Evolutionary conservation across 1,140 invertebrate species (phyloP), one percentile per base, ranked within the genome.

Genomic region (Limonius californicus): DNA sequence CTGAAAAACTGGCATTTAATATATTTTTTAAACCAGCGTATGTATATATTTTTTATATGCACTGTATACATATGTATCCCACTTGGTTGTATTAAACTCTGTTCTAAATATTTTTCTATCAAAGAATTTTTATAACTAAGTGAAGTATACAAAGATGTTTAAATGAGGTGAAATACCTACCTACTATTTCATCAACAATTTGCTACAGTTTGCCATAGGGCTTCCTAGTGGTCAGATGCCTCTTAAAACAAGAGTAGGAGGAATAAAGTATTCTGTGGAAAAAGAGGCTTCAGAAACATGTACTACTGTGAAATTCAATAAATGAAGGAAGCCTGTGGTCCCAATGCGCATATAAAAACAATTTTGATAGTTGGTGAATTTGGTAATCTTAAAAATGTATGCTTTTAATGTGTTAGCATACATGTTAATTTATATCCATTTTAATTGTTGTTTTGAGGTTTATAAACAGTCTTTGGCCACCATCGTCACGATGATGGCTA

Each of bases 401-500:
- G 71, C 72, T 30, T 64, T 27, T 54, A 39, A 30, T 8, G 9
- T 12, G 16, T 19, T n/a, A n/a, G n/a, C n/a, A n/a, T n/a, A n/a
- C n/a, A n/a, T n/a, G n/a, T n/a, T n/a, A 23, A 11, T n/a, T 12
- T 65, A 30, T 16, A 12, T 47, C 56, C 15, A 42, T 58, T 66
- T 54, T n/a, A n/a, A n/a, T n/a, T n/a, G n/a, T n/a, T 53, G 65
- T 32, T 70, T 71, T n/a, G 56, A 83, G 82, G 74, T 90, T n/a
- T 97, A 97, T 74, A 90, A 89, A 71, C 91, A 94, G 1, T 92
- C 94, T 16, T 85, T 97, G 78, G 83, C n/a, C n/a, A n/a, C n/a
- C n/a, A n/a, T n/a, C n/a, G n/a, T 94, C n/a, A 90, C 93, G 18
- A 97, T 98, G 92, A 85, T 91, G 83, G 96, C 95, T 63, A 95